Evolutionary conservation across 1,140 invertebrate species (phyloP), one percentile per base, ranked within the genome.

Genomic region (Bathynomus jamesi): DNA sequence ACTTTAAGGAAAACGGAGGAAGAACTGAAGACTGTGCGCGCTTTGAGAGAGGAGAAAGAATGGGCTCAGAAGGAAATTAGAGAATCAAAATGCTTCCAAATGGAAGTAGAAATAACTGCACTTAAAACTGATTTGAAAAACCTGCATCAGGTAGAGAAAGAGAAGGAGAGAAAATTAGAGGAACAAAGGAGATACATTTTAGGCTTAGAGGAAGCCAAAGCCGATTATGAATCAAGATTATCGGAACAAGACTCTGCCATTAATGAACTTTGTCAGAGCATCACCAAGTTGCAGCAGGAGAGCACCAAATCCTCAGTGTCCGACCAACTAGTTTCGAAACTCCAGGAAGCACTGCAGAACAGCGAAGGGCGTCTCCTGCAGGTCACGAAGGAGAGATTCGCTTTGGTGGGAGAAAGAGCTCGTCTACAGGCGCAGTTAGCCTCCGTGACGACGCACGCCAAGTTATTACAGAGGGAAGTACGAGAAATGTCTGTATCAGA

Each of bases 391-490:
- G 73, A 79, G 46, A 64, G 72, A 24, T 31, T 76, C 32, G 61
- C 72, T 29, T 64, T 76, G 40, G 64, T 73, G 5, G 76, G 73
- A 67, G 75, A 72, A 64, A 74, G 69, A n/a, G 72, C 71, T 28
- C 63, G 64, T 28, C 68, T 69, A 13, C 72, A 73, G 29, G 71
- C 70, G 40, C 70, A 71, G 40, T 60, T 78, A 11, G 60, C 65
- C n/a, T 74, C 67, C 11, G 60, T 72, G 28, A 70, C 69, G 28
- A 73, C 71, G 17, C 76, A 72, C 7, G 71, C 69, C 24, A 72
- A 68, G 21, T 82, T 83, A 61, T 76, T 84, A 24, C 82, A 83
- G 31, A 85, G 86, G 61, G 84, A 85, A 70, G 80, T 85, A 3
- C 75, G 76, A 0, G 82, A 85, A 29, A 72, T 86, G 27, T 84